Base-by-base conservation (phyloP, 2,888 invertebrate genomes). In the Onthophagus sagittarius region DNA sequence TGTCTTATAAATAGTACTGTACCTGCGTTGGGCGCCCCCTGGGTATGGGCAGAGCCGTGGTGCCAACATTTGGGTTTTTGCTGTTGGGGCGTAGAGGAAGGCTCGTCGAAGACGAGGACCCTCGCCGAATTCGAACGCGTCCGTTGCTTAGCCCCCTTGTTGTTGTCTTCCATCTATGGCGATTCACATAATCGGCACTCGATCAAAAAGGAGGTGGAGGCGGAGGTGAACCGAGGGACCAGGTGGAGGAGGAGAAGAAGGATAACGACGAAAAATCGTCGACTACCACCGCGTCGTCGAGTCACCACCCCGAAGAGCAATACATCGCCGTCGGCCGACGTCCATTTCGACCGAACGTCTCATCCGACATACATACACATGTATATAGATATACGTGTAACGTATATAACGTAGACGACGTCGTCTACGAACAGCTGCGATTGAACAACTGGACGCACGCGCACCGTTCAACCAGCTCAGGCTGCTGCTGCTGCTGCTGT, bases 21-120 rank as follows among this genome's bases (percentile, higher is more conserved):
- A 71, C 65, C 31, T 67, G 65, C n/a, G n/a, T 62, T 73, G 63
- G 39, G 9, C 39, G 39, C 39, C 39, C 39, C 39, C 39, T 53
- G 39, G 39, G 39, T 11, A 53, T 53, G 39, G 39, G 39, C 39
- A 53, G 39, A 53, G 7, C 39, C 39, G 39, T 53, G 39, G 39
- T 53, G 39, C 39, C 39, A 53, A 11, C 39, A 53, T 53, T 53
- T 53, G 39, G 39, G 39, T 11, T 11, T 53, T 11, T 23, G 23
- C 23, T 23, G 23, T 23, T 53, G 39, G 39, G 39, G 77, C 76
- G 80, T 70, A 32, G 64, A 65, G 64, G 69, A 23, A 90, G 89
- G 88, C 85, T 93, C 93, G 84, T 93, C 93, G 83, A 93, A 94
- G 80, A 92, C 89, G 80, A 94, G 88, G 79, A 93, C 92, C 84